Percentiles rank a stretch among this genome's conserved stretches.
phyloP scores from a whole-genome alignment of 2,888 invertebrate genomes.

The Dorcus hopei region DNA sequence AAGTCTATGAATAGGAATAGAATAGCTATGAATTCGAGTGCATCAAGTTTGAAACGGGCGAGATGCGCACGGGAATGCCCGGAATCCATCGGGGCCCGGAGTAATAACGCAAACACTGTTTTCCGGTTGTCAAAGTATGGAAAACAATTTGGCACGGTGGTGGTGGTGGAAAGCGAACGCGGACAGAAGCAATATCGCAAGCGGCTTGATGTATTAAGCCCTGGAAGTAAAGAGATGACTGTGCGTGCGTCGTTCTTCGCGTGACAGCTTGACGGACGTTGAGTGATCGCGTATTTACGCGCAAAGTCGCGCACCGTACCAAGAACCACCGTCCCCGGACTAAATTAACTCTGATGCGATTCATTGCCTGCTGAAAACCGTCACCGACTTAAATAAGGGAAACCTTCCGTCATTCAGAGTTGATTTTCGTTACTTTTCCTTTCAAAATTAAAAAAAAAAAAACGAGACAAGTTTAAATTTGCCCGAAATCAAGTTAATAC shows the following conservation, averaged over 20 bases:
- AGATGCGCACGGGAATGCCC: conserved; percentile 11
- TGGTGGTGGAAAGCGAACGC: conserved; percentile 17
- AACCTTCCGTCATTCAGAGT: not conserved
- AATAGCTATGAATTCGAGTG: conserved; percentile 14
- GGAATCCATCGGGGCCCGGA: conserved; percentile 11
- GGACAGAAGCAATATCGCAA: conserved; percentile 29
- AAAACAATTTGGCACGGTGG: conserved; percentile 25
- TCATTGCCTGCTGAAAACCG: conserved; percentile 19
- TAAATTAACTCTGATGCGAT: conserved; percentile 20
- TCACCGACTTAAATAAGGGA: conserved; percentile 18
- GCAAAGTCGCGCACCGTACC: conserved; percentile 26
- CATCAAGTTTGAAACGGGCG: conserved; percentile 1
- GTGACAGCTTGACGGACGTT: conserved; percentile 42
- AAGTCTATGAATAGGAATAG: too few species aligned
- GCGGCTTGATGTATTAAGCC: conserved; percentile 30
- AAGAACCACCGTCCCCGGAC: conserved; percentile 9
- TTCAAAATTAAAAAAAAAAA: too few species aligned
- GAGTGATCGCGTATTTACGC: conserved; percentile 44
- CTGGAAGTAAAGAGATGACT: conserved; percentile 27
- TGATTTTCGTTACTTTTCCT: not conserved
- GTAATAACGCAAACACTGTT: conserved; percentile 21
- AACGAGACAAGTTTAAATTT: too few species aligned
- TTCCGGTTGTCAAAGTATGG: conserved; percentile 29
- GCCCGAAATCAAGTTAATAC: too few species aligned
- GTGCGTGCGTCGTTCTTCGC: conserved; percentile 37